These are phyloP conservation scores for Molossus alvarezi DNA, from an alignment of 2,797 vertebrate genomes.

Conservation along the genomic window DNA sequence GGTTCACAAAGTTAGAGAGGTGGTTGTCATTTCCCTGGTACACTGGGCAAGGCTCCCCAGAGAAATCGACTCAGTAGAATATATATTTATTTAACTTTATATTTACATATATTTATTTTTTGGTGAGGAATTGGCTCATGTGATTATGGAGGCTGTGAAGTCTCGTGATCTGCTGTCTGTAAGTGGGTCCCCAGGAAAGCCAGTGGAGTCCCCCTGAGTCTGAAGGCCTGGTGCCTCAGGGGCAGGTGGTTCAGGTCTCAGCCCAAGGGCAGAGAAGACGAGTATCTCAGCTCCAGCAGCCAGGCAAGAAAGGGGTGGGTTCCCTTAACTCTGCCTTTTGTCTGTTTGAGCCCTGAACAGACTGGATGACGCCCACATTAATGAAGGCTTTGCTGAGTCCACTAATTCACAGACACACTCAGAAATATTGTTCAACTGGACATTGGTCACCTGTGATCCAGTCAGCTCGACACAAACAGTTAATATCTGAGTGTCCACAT, in stretches of 20 bases:
- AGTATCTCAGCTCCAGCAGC: not conserved
- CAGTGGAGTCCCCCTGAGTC: not conserved
- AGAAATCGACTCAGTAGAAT: not conserved
- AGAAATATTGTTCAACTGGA: not conserved
- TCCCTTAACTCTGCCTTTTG: not conserved
- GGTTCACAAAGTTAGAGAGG: not conserved
- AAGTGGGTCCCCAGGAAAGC: not conserved
- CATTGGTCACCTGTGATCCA: not conserved
- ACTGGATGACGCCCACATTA: not conserved
- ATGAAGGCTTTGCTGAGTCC: not conserved
- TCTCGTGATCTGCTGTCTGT: not conserved
- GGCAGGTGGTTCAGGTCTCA: accelerated
- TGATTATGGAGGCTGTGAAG: not conserved
- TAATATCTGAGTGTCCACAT: not conserved
- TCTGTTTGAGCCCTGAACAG: not conserved
- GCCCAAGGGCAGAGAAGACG: not conserved
- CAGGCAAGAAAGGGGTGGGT: not conserved
- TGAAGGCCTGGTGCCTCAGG: not conserved
- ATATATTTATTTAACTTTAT: not conserved
- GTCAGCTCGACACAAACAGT: not conserved
- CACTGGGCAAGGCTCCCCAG: not conserved
- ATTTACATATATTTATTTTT: not conserved
- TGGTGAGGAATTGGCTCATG: not conserved
- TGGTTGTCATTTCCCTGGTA: not conserved
- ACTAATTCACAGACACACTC: not conserved